Evolutionary conservation across 2,797 vertebrate species (phyloP).

Genomic region (Fundulus diaphanus): DNA sequence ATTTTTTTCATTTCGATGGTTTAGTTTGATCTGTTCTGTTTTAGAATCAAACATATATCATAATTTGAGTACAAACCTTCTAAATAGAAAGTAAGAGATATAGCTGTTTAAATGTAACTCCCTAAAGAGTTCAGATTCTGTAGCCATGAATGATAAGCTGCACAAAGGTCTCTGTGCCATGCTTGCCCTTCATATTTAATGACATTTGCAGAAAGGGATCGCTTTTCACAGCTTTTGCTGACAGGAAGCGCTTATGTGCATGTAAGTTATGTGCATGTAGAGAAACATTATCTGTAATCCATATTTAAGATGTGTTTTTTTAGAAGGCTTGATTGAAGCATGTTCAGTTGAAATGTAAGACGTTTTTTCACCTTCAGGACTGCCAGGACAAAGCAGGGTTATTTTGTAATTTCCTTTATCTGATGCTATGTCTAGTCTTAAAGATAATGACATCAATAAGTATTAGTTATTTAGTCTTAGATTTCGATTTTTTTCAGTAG

Average conservation of each 20-base stretch:
- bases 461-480: not conserved
- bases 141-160: not conserved
- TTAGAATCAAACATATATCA: not conserved
- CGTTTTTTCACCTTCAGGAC: not conserved
- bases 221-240: not conserved
- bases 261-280: too few relatives aligned
- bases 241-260: not conserved
- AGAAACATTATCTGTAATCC: not conserved
- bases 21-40: not conserved
- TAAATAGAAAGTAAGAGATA: not conserved
- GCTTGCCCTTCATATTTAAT: not conserved
- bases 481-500: not conserved
- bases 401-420: not conserved
- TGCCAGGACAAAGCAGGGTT: not conserved
- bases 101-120: not conserved
- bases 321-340: conserved; percentile 1
- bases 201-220: not conserved
- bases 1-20: not conserved
- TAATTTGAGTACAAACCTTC: not conserved
- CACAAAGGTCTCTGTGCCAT: conserved; percentile 1
- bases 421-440: not conserved
- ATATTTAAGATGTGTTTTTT: conserved; percentile 1
- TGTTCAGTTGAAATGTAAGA: not conserved
- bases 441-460: not conserved
- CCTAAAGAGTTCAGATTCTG: not conserved